A percentile compares a stretch with the other conserved stretches of the same genome.
phyloP scores from a whole-genome alignment of 37 sponge, comb jelly and placozoan genomes.

The Axinella damicornis region DNA sequence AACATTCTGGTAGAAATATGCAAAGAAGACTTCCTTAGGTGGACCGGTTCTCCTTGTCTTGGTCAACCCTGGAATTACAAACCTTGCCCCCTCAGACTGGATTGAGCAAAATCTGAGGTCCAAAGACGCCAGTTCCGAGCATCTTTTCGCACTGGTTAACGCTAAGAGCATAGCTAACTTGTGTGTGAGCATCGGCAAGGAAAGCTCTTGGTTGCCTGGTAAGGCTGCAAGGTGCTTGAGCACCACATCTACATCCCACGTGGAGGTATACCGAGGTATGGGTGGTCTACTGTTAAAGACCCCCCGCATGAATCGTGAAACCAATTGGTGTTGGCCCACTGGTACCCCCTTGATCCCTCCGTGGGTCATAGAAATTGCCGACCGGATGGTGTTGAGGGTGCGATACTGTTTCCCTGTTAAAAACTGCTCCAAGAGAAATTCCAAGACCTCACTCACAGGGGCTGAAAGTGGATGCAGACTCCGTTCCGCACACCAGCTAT shows the following conservation, averaged over 20 bases:
- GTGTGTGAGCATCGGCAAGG: slow-evolving; percentile 10
- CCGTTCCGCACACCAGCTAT: slow-evolving; percentile 19
- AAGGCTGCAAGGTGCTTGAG: neutral
- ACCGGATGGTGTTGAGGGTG: slow-evolving; percentile 34
- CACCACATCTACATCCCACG: slow-evolving; percentile 47
- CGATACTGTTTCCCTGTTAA: slow-evolving; percentile 9
- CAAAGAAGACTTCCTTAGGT: too few species aligned
- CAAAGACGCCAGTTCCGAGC: slow-evolving; percentile 8
- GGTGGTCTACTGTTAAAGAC: slow-evolving; percentile 9
- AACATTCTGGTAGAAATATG: too few species aligned
- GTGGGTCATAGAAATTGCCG: slow-evolving; percentile 28
- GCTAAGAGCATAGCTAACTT: slow-evolving; percentile 19
- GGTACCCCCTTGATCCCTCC: slow-evolving; percentile 4
- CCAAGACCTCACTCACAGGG: neutral
- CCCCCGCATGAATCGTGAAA: neutral
- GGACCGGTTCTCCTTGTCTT: too few species aligned
- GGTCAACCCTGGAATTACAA: too few species aligned
- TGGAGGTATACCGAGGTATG: slow-evolving; percentile 4
- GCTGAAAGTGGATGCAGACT: slow-evolving; percentile 22
- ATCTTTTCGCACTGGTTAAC: neutral
- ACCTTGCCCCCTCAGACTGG: too few species aligned
- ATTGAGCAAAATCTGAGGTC: neutral
- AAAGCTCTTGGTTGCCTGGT: neutral
- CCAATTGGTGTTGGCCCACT: slow-evolving; percentile 33
- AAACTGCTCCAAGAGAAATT: slow-evolving; percentile 23